These are phyloP conservation scores for Adelosebastes latens DNA, from an alignment of 2,797 vertebrate genomes.

Conservation along the genomic window DNA sequence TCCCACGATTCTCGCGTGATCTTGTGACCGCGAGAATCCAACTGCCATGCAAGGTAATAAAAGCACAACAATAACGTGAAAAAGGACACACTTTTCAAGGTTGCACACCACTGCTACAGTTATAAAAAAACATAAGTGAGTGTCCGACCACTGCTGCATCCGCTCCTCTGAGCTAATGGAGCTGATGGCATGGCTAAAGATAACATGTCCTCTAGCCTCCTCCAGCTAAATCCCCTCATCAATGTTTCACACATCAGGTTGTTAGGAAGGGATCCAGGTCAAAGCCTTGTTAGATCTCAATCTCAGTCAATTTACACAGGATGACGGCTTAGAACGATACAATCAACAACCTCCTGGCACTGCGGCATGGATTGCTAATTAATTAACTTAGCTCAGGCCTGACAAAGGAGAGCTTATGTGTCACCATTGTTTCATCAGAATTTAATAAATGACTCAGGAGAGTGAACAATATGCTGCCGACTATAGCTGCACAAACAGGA, in stretches of 20 bases:
- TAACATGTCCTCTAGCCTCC: conserved; percentile 74
- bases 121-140: not conserved
- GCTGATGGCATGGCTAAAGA: conserved; percentile 68
- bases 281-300: conserved; percentile 82
- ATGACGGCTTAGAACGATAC: conserved; percentile 77
- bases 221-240: conserved; percentile 74
- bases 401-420: conserved; percentile 71
- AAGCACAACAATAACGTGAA: not conserved
- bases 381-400: conserved; percentile 73
- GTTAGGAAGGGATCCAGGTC: conserved; percentile 75
- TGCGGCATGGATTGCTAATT: conserved; percentile 72
- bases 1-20: too few relatives aligned
- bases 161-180: conserved; percentile 54
- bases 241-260: conserved; percentile 71
- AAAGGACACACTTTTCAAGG: conserved; percentile 40
- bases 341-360: conserved; percentile 79
- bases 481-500: conserved; percentile 14
- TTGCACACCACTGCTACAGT: conserved; percentile 8
- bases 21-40: too few relatives aligned
- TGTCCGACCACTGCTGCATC: conserved; percentile 38
- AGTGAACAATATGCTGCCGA: conserved; percentile 38
- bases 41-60: not conserved
- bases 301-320: conserved; percentile 83
- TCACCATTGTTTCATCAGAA: conserved; percentile 70
- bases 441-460: conserved; percentile 65